Conservation (phyloP, 2,888 invertebrate genomes). For the Lasioglossum leucozonium region DNA sequence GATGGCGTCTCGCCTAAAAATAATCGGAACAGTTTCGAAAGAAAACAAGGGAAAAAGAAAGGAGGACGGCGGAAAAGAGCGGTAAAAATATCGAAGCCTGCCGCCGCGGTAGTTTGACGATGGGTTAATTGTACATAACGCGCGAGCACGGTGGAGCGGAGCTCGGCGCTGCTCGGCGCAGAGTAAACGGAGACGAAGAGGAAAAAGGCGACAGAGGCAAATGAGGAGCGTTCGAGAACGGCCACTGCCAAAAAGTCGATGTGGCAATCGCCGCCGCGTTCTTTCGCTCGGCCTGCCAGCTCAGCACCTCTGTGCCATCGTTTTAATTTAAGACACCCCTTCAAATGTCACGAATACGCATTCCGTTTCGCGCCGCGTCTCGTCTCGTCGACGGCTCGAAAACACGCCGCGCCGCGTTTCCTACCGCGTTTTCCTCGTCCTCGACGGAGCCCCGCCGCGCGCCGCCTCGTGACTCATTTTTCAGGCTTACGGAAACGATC, state of each 20-base stretch:
- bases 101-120: conserved; percentile 36
- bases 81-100: conserved; percentile 5
- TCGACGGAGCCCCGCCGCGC: conserved; percentile 28
- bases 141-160: neutral
- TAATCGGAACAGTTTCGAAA: conserved; percentile 19
- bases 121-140: conserved; percentile 58
- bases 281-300: conserved; percentile 74
- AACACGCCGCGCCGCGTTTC: conserved; percentile 51
- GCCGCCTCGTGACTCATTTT: conserved; percentile 42
- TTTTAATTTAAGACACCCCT: conserved; percentile 83
- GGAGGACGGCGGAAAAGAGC: neutral
- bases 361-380: conserved; percentile 73
- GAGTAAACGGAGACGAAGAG: conserved; percentile 19
- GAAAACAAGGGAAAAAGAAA: conserved; percentile 13
- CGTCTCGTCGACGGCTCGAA: conserved; percentile 69
- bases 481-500: conserved; percentile 15
- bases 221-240: conserved; percentile 43
- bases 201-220: conserved; percentile 19
- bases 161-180: neutral
- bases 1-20: conserved; percentile 40
- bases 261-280: conserved; percentile 77
- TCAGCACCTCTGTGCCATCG: conserved; percentile 67
- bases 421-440: conserved; percentile 36
- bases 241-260: conserved; percentile 75
- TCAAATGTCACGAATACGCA: conserved; percentile 82